Percentiles rank a stretch among this genome's conserved stretches.
Conservation (phyloP, 2,113 vertebrate genomes). For the Naja naja region DNA sequence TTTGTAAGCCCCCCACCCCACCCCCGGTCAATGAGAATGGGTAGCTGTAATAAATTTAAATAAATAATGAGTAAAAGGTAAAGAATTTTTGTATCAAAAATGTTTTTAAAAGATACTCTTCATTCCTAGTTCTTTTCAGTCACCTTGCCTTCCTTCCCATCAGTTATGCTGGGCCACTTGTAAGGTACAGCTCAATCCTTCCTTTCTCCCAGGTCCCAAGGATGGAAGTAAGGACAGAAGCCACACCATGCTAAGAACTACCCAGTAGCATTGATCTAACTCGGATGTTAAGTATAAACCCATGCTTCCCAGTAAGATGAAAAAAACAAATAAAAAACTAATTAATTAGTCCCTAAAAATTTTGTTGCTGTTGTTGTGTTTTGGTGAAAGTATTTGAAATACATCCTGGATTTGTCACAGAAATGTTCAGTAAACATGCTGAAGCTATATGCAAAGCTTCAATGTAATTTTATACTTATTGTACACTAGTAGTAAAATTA, state of each 20-base stretch:
- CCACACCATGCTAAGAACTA: constrained; percentile 23
- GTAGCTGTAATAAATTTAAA: background rate
- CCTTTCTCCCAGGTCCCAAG: background rate
- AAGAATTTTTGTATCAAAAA: background rate
- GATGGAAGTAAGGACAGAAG: background rate
- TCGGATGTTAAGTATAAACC: constrained; percentile 58
- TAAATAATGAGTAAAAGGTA: background rate
- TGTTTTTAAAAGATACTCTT: background rate
- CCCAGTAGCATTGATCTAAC: constrained; percentile 25
- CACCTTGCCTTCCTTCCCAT: background rate
- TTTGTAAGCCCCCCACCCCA: background rate
- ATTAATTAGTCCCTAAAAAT: background rate
- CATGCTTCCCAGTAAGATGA: constrained; percentile 49
- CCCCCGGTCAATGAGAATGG: background rate
- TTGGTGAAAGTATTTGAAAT: background rate
- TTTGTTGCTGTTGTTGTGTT: background rate
- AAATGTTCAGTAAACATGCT: background rate
- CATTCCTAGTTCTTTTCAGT: background rate
- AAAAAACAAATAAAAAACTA: background rate
- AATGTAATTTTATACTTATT: background rate
- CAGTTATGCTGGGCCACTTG: background rate
- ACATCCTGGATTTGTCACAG: background rate
- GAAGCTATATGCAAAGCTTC: background rate
- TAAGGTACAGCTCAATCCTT: background rate
- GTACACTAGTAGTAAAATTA: background rate